A percentile compares a stretch with the other conserved stretches of the same genome.
These are phyloP conservation scores for Pterobdella sp. DNA, from an alignment of 2,888 invertebrate species.

Conservation along the genomic window DNA sequence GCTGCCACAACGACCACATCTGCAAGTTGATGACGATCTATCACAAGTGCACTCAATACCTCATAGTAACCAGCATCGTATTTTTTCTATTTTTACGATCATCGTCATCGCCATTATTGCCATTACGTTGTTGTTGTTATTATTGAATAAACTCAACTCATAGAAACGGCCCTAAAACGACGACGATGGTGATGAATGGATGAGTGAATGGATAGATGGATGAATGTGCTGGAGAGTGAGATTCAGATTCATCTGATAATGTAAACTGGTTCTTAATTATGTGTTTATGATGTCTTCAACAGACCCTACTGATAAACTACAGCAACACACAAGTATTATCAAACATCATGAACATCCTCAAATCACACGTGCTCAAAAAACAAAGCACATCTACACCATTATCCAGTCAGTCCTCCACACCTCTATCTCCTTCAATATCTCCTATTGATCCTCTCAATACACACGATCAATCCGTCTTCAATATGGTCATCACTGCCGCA, in stretches of 20 bases:
- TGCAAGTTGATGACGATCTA: background rate
- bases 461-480: background rate
- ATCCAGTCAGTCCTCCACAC: background rate
- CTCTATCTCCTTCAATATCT: background rate
- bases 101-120: too few relatives aligned
- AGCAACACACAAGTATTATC: background rate
- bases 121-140: too few relatives aligned
- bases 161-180: too few relatives aligned
- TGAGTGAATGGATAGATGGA: too few relatives aligned
- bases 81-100: too few relatives aligned
- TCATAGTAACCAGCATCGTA: background rate
- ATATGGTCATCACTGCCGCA: background rate
- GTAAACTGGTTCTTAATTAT: too few relatives aligned
- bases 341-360: background rate
- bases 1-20: background rate
- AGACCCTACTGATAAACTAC: slow-evolving; percentile 3
- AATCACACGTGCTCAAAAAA: background rate
- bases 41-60: background rate
- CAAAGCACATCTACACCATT: background rate
- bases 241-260: too few relatives aligned
- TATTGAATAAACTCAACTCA: too few relatives aligned
- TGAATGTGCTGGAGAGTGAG: too few relatives aligned
- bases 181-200: too few relatives aligned
- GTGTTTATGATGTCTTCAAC: too few relatives aligned
- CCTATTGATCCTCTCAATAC: background rate